These are phyloP conservation scores for Coreius guichenoti DNA, from an alignment of 2,797 vertebrate species.

Conservation along the genomic window DNA sequence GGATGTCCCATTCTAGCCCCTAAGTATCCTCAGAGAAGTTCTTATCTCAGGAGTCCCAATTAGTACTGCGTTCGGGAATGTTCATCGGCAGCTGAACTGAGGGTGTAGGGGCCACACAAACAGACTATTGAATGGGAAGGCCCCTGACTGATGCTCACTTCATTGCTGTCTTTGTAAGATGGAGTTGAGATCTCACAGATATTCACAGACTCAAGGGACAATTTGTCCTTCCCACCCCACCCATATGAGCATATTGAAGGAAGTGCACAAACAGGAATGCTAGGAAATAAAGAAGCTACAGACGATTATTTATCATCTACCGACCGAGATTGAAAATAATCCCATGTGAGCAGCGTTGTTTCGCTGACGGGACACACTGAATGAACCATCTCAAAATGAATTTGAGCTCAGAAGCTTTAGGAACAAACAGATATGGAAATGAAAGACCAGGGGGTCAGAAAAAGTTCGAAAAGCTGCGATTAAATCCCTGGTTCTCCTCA, in stretches of 20 bases:
- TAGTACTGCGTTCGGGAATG: conserved; percentile 69
- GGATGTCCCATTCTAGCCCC: not conserved
- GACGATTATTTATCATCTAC: conserved; percentile 59
- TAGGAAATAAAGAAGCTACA: conserved; percentile 48
- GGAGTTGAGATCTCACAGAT: conserved; percentile 70
- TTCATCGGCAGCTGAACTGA: conserved; percentile 46
- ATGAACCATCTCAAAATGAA: conserved; percentile 68
- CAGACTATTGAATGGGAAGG: conserved; percentile 63
- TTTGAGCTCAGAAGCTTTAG: conserved; percentile 52
- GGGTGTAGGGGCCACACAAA: conserved; percentile 67
- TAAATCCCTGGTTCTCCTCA: conserved; percentile 69
- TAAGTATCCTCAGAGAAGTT: not conserved
- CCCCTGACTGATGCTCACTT: conserved; percentile 72
- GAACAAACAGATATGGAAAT: conserved; percentile 68
- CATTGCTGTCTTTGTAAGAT: conserved; percentile 66
- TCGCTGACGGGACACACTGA: conserved; percentile 65
- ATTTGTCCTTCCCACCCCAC: conserved; percentile 59
- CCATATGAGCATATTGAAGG: conserved; percentile 64
- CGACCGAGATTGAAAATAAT: conserved; percentile 62
- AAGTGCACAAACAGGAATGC: conserved; percentile 59
- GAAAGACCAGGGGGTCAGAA: conserved; percentile 71
- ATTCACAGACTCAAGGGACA: conserved; percentile 31
- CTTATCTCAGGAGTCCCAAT: conserved; percentile 52
- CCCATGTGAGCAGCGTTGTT: conserved; percentile 56
- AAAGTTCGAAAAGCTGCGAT: conserved; percentile 56